Evolutionary conservation across 1,140 invertebrate genomes (phyloP).

Genomic region (Eupristina koningsbergeri): DNA sequence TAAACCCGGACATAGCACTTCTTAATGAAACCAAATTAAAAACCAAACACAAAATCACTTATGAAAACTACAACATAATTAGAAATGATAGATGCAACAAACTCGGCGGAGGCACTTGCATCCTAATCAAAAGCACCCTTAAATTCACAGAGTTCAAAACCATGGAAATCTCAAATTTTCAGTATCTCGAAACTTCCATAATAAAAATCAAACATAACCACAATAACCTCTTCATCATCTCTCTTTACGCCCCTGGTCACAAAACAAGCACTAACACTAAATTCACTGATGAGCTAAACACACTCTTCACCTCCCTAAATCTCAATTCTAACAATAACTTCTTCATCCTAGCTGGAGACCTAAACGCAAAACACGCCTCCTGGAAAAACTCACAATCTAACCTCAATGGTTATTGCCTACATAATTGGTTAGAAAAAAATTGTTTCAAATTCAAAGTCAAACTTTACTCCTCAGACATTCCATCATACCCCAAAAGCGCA

Average conservation of each 20-base stretch:
- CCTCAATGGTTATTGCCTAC: constrained; percentile 32
- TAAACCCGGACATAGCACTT: constrained; percentile 47
- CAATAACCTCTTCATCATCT: constrained; percentile 37
- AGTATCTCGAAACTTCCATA: no score
- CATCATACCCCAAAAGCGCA: constrained; percentile 15
- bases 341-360: constrained; percentile 55
- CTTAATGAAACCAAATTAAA: constrained; percentile 52
- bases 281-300: constrained; percentile 4
- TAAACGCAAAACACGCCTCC: constrained; percentile 52
- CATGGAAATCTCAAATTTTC: no score
- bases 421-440: constrained; percentile 49
- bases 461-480: constrained; percentile 16
- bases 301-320: background rate
- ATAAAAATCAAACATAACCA: constrained; percentile 48
- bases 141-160: no score
- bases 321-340: constrained; percentile 35
- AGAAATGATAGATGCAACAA: constrained; percentile 44
- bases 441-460: constrained; percentile 35
- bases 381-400: constrained; percentile 51
- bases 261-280: no score
- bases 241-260: constrained; percentile 51
- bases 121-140: constrained; percentile 53
- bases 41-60: constrained; percentile 32
- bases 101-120: constrained; percentile 50
- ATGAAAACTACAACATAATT: constrained; percentile 50